Percentiles rank a stretch among this genome's conserved stretches.
Evolutionary conservation across 1,140 invertebrate species (phyloP).

Genomic region (Rhyzopertha dominica): DNA sequence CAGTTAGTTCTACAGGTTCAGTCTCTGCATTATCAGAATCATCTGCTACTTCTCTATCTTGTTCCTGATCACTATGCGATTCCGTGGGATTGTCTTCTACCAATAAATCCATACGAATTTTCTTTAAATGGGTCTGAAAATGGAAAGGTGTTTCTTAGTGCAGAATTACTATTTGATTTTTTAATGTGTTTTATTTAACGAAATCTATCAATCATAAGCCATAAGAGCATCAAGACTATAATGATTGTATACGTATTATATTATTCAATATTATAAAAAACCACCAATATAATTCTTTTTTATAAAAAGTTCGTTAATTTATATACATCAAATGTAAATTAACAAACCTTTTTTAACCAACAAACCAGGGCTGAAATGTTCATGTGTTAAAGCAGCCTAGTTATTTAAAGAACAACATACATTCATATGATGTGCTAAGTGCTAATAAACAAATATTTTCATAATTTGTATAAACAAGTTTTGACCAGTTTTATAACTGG

Average conservation of each 20-base stretch:
- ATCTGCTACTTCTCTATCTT: conserved; percentile 14
- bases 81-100: conserved; percentile 25
- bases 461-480: no score
- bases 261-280: conserved; percentile 8
- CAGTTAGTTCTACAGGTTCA: conserved; percentile 25
- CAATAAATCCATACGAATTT: conserved; percentile 33
- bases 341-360: no score
- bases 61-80: conserved; percentile 23
- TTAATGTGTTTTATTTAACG: neutral
- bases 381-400: no score
- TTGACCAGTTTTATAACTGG: no score
- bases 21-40: conserved; percentile 22
- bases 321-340: no score
- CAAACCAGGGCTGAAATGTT: no score
- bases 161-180: neutral
- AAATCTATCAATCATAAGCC: neutral
- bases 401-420: no score
- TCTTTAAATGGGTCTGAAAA: conserved; percentile 39
- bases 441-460: no score
- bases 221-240: no score
- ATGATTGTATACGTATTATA: conserved; percentile 2
- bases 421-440: no score
- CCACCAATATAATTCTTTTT: conserved; percentile 1
- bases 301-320: no score
- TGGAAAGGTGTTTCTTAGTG: conserved; percentile 8